Evolutionary conservation across 1,140 invertebrate species (phyloP), one percentile per base, ranked within the genome.

Genomic region (Apis cerana): DNA sequence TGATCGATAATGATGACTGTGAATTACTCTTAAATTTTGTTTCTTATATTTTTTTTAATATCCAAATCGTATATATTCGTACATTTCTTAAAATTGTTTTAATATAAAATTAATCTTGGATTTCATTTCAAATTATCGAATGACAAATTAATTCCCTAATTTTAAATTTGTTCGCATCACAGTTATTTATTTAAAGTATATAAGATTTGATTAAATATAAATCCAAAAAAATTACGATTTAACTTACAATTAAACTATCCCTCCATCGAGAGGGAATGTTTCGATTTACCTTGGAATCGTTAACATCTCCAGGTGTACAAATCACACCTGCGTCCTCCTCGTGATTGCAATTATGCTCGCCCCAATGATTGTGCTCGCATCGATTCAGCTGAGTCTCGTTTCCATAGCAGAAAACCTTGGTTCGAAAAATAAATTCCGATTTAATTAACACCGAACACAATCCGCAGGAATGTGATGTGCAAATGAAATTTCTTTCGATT

Each of bases 321-420:
- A 95, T 94, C 19, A 97, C 94, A n/a, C 95, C 96, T 10, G 96
- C 96, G 89, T 97, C 97, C 93, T 97, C 97, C n/a, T 95, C 94
- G 89, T 97, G 96, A 84, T 96, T 95, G 90, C 97, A 97, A 87
- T 97, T 96, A 87, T 95, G 95, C 74, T 95, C 94, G 33, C 96
- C 96, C 96, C 96, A 97, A n/a, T 95, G 93, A 88, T 94, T 95
- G 85, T 96, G 96, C 2, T 93, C 92, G 89, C 97, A 97, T 50
- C 95, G 92, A 50, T 95, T 92, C 11, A 97, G 88, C 58, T 92
- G 93, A 0, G 94, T 94, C 91, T 98, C 97, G 78, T 96, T 96
- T 43, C 97, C 97, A 5, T 88, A 88, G 87, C 97, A 98, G 72
- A 94, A 94, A 0, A 97, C 95, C 93, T 96, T 71, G 50, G 75